Percentiles rank a stretch among this genome's conserved stretches.
phyloP scores from a whole-genome alignment of 2,797 vertebrate species.

The Cheirogaleus major region DNA sequence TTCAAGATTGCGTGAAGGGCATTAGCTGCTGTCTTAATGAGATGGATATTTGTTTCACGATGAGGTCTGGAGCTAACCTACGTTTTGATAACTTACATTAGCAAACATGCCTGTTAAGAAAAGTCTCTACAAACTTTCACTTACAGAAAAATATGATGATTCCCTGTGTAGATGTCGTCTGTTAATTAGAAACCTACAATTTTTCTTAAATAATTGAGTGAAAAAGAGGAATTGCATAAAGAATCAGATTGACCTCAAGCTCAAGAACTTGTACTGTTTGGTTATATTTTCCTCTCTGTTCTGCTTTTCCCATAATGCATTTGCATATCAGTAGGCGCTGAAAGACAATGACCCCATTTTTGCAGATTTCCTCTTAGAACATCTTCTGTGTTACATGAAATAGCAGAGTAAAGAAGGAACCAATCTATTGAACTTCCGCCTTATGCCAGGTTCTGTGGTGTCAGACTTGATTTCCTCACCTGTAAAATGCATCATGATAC shows the following conservation, averaged over 20 bases:
- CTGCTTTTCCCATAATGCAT: background rate
- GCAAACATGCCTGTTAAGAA: background rate
- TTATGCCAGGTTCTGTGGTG: background rate
- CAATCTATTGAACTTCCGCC: background rate
- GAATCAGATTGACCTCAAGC: background rate
- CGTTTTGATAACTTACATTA: background rate
- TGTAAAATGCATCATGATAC: background rate
- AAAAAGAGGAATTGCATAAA: background rate
- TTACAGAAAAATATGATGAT: background rate
- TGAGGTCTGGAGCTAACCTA: background rate
- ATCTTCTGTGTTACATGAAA: background rate
- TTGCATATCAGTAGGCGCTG: background rate
- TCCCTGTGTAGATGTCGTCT: background rate
- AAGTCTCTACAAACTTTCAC: slow-evolving; percentile 8
- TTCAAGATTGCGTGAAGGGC: background rate
- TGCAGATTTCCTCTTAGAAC: background rate
- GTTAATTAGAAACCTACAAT: background rate
- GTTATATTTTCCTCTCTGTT: background rate
- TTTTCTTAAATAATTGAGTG: slow-evolving; percentile 11
- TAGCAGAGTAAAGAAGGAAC: background rate
- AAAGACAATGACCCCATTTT: background rate
- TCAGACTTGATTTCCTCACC: background rate
- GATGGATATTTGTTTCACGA: background rate
- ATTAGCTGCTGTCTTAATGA: background rate
- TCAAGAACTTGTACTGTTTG: background rate